Evolutionary conservation across 2,113 vertebrate genomes (phyloP), one percentile per base, ranked within the genome.

Genomic region (Pomatostomus ruficeps): DNA sequence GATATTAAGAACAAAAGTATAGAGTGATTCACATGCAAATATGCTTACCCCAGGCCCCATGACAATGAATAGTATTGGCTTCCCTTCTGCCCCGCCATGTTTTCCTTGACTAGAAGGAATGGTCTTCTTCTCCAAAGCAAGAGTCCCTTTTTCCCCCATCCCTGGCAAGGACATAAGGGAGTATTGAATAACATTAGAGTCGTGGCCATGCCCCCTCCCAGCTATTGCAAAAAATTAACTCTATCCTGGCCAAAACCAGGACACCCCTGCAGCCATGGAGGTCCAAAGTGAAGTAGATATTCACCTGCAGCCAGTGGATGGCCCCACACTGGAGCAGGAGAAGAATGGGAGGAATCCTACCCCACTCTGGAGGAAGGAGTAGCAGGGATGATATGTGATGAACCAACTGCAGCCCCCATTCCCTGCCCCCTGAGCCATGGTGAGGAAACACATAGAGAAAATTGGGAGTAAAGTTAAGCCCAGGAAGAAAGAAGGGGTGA

Each of bases 61-160:
- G 3, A 38, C 23, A 59, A 52, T 16, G 15, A 70, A n/a, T 3
- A 61, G 7, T 17, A 45, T 7, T 26, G 33, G 17, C 5, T 51
- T 7, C 6, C 36, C 7, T 5, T 3, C 11, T 15, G 1, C 6
- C 7, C 2, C 4, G 2, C 25, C 13, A 12, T 8, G 14, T 33
- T 86, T 46, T 77, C 52, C 33, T 38, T 33, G 25, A 87, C 20
- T 46, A 28, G n/a, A 61, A 61, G 26, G 62, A 67, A 59, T 20
- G 19, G 6, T 21, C 19, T 29, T 57, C 40, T 57, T n/a, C 40
- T 35, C 26, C 42, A 28, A 74, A 36, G 14, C 0, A 11, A 73
- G 25, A 31, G 33, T 31, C 26, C 33, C 14, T 28, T 74, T 29
- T 3, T 19, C 25, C 14, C 3, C 10, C 7, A 17, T 42, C 6